Evolutionary conservation across 2,888 invertebrate genomes (phyloP), one percentile per base, ranked within the genome.

Genomic region (Aporophyla nigra): DNA sequence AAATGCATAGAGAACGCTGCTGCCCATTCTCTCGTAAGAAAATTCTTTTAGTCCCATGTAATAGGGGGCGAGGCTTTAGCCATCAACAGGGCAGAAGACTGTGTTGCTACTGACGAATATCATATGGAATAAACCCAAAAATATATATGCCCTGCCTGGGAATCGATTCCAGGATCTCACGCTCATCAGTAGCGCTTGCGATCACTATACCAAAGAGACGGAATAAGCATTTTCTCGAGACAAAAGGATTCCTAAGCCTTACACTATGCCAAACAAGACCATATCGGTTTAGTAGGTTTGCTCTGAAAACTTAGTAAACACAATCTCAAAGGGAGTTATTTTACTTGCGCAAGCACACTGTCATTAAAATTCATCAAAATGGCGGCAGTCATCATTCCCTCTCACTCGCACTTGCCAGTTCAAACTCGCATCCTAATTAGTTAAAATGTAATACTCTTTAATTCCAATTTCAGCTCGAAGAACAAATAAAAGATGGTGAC

Each of bases 401-500:
- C 43, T 46, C 19, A 19, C 16, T 58, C 59, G 24, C 27, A 43
- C 6, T 19, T 19, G 16, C 16, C n/a, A 24, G 24, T 21, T 58
- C 10, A 49, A 0, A 19, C 16, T 33, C 14, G 14, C 24, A 46
- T 46, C 43, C 43, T 46, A 46, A 46, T 46, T 46, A 10, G 10
- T 46, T 46, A 46, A 10, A 46, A 46, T 46, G 3, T 33, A 33
- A 33, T 33, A 33, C 33, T 2, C 19, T 10, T 67, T 12, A 10
- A 19, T 40, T 56, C 40, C n/a, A n/a, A 4, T 79, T 75, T 19
- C 81, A 97, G 97, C 66, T 97, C 5, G 96, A 97, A 0, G 95
- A 97, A 86, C 96, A 98, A 33, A 33, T 33, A 51, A 94, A 93
- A 61, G 97, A 97, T 81, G 97, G 97, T 4, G 96, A 97, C 2